Evolutionary conservation across 2,888 invertebrate genomes (phyloP).

Genomic region (Lepidochrysops patricia): DNA sequence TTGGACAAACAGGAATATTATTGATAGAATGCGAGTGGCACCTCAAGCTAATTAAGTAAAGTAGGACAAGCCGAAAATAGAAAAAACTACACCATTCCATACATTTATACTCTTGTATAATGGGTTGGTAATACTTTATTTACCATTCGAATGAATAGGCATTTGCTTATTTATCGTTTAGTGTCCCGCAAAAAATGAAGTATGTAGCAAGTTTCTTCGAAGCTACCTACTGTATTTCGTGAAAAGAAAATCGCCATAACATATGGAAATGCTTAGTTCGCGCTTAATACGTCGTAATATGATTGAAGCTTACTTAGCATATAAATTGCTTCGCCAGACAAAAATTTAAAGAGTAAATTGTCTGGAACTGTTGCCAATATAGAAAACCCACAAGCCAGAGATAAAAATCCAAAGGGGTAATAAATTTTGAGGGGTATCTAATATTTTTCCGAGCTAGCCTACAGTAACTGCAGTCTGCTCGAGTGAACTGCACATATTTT

Average conservation of each 20-base stretch:
- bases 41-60: neutral
- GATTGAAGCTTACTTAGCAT: no score
- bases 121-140: no score
- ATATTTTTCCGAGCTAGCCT: neutral
- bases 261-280: no score
- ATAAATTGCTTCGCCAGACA: no score
- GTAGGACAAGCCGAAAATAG: neutral
- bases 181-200: no score
- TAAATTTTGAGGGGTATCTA: neutral
- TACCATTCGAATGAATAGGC: neutral
- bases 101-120: no score
- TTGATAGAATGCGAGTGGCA: neutral
- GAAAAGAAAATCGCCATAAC: no score
- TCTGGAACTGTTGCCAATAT: neutral
- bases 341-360: neutral
- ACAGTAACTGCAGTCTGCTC: neutral
- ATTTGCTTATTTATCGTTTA: neutral
- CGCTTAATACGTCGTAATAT: no score
- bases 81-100: neutral
- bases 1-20: neutral
- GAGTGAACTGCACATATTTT: neutral
- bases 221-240: no score
- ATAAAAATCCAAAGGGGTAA: neutral
- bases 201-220: no score
- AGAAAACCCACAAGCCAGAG: neutral